Evolutionary conservation across 2,113 vertebrate genomes (phyloP).

Genomic region (Natator depressus): DNA sequence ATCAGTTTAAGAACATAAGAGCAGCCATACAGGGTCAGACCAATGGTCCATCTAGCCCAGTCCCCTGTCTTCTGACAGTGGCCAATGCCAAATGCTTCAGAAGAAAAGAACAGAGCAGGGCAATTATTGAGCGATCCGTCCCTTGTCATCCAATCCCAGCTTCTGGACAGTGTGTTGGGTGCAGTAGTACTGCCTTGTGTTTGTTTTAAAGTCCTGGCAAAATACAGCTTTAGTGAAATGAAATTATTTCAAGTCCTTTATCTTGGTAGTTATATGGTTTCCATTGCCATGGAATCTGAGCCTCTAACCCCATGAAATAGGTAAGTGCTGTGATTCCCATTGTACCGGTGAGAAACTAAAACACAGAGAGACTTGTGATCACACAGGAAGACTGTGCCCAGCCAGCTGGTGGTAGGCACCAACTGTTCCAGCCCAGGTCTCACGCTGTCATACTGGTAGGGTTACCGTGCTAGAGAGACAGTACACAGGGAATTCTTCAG

Average conservation of each 20-base stretch:
- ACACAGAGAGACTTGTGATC: background rate
- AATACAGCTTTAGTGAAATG: background rate
- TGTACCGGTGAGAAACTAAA: background rate
- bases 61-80: background rate
- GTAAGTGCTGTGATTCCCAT: background rate
- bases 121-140: no score
- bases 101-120: background rate
- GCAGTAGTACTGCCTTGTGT: background rate
- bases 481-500: background rate
- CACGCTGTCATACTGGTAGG: background rate
- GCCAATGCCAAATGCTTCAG: background rate
- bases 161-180: background rate
- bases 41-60: background rate
- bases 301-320: no score
- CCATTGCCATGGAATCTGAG: background rate
- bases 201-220: background rate
- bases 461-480: background rate
- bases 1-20: background rate
- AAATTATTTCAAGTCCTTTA: background rate
- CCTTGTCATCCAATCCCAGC: background rate
- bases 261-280: background rate
- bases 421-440: background rate
- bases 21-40: background rate
- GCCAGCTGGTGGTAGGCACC: background rate
- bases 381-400: background rate